Evolutionary conservation across 2,888 invertebrate species (phyloP).

Genomic region (Ischnus inquisitorius): DNA sequence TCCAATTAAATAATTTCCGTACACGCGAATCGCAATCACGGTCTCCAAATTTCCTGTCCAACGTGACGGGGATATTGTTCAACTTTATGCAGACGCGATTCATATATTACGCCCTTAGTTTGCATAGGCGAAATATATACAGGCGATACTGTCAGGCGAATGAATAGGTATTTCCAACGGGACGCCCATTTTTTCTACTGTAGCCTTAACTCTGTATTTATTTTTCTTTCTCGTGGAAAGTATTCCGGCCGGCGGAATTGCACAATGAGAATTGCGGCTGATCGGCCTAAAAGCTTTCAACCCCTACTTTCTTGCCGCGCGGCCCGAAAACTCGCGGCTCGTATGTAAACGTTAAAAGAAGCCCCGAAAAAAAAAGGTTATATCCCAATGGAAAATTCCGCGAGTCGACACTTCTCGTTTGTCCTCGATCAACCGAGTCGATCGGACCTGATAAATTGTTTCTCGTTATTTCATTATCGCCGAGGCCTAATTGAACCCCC

Average conservation of each 20-base stretch:
- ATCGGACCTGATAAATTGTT: conserved; percentile 11
- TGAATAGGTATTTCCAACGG: neutral
- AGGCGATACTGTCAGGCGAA: neutral
- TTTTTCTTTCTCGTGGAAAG: neutral
- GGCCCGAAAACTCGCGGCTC: neutral
- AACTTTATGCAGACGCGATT: conserved; percentile 7
- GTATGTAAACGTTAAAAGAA: neutral
- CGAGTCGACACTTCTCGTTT: neutral
- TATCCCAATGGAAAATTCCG: neutral
- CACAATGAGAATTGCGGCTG: conserved; percentile 25
- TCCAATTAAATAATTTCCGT: too few relatives aligned
- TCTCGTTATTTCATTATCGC: conserved; percentile 3
- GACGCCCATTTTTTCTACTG: neutral
- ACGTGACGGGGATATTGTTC: neutral
- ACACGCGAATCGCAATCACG: too few relatives aligned
- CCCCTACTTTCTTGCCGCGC: neutral
- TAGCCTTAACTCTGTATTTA: conserved; percentile 4
- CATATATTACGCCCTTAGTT: conserved; percentile 5
- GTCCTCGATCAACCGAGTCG: neutral
- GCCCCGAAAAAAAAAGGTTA: neutral
- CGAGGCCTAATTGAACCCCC: neutral
- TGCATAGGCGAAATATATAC: neutral
- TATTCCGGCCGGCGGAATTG: neutral
- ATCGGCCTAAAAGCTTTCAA: conserved; percentile 33
- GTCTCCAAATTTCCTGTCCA: neutral